Percentiles rank a stretch among this genome's conserved stretches.
Evolutionary conservation across 2,888 invertebrate species (phyloP).

Genomic region (Chironomus tentans): DNA sequence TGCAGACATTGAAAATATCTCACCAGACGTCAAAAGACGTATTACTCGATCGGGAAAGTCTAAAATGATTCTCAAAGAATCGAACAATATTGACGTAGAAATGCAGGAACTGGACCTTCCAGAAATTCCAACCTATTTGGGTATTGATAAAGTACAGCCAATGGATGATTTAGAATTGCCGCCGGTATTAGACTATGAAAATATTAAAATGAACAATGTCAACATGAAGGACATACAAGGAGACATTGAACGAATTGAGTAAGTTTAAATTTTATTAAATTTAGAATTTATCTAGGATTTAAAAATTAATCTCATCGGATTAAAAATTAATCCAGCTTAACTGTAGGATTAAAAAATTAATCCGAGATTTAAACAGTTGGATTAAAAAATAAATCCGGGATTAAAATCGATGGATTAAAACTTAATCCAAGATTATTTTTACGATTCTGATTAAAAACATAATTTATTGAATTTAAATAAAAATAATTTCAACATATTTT

Average conservation of each 20-base stretch:
- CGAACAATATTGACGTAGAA: neutral
- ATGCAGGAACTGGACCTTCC: neutral
- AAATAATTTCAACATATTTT: too few relatives aligned
- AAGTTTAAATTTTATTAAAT: neutral
- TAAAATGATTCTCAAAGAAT: too few relatives aligned
- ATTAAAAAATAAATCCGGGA: neutral
- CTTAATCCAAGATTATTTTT: too few relatives aligned
- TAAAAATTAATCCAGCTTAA: too few relatives aligned
- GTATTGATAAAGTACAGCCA: neutral
- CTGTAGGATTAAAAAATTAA: neutral
- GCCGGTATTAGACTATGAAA: neutral
- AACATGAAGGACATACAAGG: neutral
- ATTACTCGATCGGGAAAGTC: too few relatives aligned
- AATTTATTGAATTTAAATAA: too few relatives aligned
- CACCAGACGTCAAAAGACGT: too few relatives aligned
- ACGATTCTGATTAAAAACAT: too few relatives aligned
- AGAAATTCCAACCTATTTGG: neutral
- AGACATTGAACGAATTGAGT: neutral
- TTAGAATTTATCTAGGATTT: too few relatives aligned
- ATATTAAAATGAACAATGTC: neutral
- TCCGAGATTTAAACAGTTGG: neutral
- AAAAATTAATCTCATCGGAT: too few relatives aligned
- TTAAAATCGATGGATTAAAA: too few relatives aligned
- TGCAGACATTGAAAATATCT: too few relatives aligned
- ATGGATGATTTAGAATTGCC: neutral